A percentile compares a stretch with the other conserved stretches of the same genome.
phyloP scores from a whole-genome alignment of 1,140 invertebrate species.

The Drosophila equinoxialis region DNA sequence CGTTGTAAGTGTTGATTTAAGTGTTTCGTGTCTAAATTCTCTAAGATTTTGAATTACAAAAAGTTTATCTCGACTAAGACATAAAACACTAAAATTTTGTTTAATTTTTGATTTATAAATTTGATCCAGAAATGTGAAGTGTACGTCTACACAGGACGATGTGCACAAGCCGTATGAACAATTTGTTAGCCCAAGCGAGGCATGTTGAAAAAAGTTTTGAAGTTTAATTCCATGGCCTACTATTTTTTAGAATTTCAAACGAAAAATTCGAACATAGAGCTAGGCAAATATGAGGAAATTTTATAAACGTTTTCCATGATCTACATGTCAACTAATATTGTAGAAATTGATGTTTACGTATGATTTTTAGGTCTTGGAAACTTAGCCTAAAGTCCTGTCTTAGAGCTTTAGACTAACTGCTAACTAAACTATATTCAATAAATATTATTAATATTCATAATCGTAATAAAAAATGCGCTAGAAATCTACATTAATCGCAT shows the following conservation, averaged over 20 bases:
- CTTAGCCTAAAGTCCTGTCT: too few species aligned
- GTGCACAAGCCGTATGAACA: slow-evolving; percentile 4
- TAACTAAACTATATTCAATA: too few species aligned
- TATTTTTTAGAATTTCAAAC: background rate
- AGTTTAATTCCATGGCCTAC: slow-evolving; percentile 15
- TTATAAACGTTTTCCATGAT: too few species aligned
- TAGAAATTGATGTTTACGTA: too few species aligned
- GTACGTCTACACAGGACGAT: slow-evolving; percentile 11
- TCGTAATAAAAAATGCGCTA: too few species aligned
- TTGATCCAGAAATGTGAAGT: background rate
- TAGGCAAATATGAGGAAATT: too few species aligned
- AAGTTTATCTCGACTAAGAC: background rate
- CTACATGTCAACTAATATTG: too few species aligned
- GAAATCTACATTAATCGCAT: too few species aligned
- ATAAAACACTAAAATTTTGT: slow-evolving; percentile 11
- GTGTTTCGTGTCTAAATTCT: background rate
- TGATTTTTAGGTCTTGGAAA: too few species aligned
- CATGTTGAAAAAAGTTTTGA: background rate
- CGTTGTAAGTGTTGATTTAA: background rate
- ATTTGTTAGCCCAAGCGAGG: too few species aligned
- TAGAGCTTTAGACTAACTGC: too few species aligned
- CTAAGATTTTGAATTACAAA: background rate
- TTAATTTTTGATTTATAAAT: slow-evolving; percentile 11
- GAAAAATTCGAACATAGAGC: slow-evolving; percentile 13
- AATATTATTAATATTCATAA: too few species aligned